phyloP scores from a whole-genome alignment of 2,888 invertebrate genomes.

The Rosalia funebris region DNA sequence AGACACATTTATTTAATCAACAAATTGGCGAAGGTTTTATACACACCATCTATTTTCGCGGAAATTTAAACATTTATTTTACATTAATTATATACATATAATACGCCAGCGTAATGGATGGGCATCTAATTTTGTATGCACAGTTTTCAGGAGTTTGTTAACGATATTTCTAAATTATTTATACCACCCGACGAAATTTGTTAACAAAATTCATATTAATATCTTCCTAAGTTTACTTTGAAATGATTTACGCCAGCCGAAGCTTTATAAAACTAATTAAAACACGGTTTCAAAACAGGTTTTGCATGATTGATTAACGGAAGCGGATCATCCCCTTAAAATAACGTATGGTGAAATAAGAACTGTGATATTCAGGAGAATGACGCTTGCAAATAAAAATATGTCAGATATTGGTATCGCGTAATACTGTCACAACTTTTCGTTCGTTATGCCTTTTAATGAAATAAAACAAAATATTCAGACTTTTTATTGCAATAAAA shows the following conservation, averaged over 20 bases:
- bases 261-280: too few relatives aligned
- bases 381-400: too few relatives aligned
- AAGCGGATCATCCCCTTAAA: too few relatives aligned
- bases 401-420: too few relatives aligned
- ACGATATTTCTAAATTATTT: constrained; percentile 5
- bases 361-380: too few relatives aligned
- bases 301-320: too few relatives aligned
- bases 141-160: not conserved
- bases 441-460: too few relatives aligned
- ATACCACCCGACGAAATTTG: not conserved
- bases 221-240: not conserved
- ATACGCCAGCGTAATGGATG: constrained; percentile 15
- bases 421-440: too few relatives aligned
- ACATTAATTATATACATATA: constrained; percentile 9
- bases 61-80: constrained; percentile 17
- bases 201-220: not conserved
- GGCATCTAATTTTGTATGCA: constrained; percentile 1
- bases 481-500: too few relatives aligned
- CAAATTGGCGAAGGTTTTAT: constrained; percentile 9
- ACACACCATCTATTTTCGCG: constrained; percentile 6
- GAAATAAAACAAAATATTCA: too few relatives aligned
- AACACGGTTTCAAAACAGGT: too few relatives aligned
- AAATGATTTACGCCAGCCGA: not conserved
- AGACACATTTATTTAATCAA: constrained; percentile 11
- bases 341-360: too few relatives aligned